Base-by-base conservation (phyloP, 2,888 invertebrate species). In the Chaitophorus viminalis region DNA sequence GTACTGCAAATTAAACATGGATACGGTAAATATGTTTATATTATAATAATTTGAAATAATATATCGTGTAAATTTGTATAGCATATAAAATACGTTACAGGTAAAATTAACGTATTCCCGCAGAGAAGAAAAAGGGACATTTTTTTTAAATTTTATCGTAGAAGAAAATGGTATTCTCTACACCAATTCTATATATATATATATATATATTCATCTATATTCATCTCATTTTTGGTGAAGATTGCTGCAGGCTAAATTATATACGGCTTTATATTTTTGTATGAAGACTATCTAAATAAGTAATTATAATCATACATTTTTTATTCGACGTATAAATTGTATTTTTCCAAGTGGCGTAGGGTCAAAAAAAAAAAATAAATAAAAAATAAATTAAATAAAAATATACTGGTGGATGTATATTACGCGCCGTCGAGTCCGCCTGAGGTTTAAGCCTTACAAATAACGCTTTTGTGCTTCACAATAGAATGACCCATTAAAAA, bases 381-480 rank as follows among this genome's bases (percentile, higher is more conserved):
- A 46, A 29, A 79, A 79, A 60, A 31, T 70, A 82, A 75, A 83
- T 74, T 74, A 82, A 74, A 82, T 82, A 72, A 82, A 72, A 54
- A 82, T 74, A 82, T 82, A 54, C 82, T 72, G 72, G 70, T 82
- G 33, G 72, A 82, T 54, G 82, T 82, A 74, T 36, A 74, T 82
- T 31, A 29, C 74, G 72, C 60, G 82, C 60, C 54, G 74, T 74
- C 36, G 82, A 82, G 72, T 82, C 72, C 33, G 82, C 82, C 54
- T 54, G 82, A 60, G 74, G 82, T 82, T 83, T 74, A 83, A 74
- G 82, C 74, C 74, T n/a, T 83, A 83, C 82, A 83, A 83, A 83
- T 83, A 83, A 83, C 54, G 82, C 82, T 75, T 83, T 83, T 83
- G 82, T 83, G 74, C 82, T 33, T 83, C 74, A 83, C 82, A 83